Percentiles rank a stretch among this genome's conserved stretches.
phyloP scores from a whole-genome alignment of 2,113 vertebrate genomes.

The Theropithecus gelada region DNA sequence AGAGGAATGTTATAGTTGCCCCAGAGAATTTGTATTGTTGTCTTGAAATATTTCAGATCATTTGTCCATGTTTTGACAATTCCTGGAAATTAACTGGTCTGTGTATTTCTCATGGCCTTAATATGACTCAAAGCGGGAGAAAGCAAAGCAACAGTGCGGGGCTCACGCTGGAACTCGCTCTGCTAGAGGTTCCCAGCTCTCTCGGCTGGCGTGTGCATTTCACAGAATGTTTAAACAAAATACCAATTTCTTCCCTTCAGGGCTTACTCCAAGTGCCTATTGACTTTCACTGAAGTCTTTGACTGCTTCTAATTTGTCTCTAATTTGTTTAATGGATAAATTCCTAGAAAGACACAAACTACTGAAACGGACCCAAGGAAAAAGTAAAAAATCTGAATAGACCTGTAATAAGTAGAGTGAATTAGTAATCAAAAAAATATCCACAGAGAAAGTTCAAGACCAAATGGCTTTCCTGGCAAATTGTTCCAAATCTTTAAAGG shows the following conservation, averaged over 20 bases:
- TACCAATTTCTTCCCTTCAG: constrained; percentile 52
- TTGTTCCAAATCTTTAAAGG: background rate
- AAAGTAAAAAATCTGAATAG: background rate
- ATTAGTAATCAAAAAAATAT: background rate
- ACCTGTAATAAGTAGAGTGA: background rate
- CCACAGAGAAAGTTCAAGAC: background rate
- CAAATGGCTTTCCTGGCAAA: background rate
- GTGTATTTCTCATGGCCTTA: background rate
- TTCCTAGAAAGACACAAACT: background rate
- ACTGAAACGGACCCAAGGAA: background rate
- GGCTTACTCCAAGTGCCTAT: background rate
- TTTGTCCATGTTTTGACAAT: constrained; percentile 7
- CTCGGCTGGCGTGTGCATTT: background rate
- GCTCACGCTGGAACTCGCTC: background rate
- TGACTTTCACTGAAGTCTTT: background rate
- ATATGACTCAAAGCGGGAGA: background rate
- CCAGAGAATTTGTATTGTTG: background rate
- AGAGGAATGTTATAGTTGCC: background rate
- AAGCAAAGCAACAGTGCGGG: background rate
- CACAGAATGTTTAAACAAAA: constrained; percentile 40
- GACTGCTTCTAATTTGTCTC: background rate
- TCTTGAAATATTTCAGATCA: background rate
- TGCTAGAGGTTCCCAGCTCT: background rate
- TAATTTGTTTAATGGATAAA: too few relatives aligned
- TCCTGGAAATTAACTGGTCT: background rate